phyloP scores from a whole-genome alignment of 1,140 invertebrate genomes.

The Argopecten irradians region DNA sequence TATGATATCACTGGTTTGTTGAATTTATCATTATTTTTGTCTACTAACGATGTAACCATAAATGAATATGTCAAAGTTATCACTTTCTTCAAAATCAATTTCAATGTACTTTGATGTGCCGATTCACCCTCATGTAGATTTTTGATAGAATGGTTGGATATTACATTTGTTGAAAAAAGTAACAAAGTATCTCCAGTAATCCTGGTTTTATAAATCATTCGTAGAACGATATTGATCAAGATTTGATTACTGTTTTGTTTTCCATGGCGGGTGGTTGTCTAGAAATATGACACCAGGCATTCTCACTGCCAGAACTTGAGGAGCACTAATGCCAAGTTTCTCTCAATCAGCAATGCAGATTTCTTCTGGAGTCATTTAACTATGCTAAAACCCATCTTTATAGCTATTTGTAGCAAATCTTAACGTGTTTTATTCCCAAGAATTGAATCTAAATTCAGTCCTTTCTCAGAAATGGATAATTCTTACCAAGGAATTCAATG shows the following conservation, averaged over 20 bases:
- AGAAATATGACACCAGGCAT: slow-evolving; percentile 7
- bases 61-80: too few relatives aligned
- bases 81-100: too few relatives aligned
- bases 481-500: neutral
- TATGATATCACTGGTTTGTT: too few relatives aligned
- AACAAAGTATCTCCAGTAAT: neutral
- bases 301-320: neutral
- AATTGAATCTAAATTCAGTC: neutral
- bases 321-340: neutral
- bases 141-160: too few relatives aligned
- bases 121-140: too few relatives aligned
- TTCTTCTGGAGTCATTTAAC: neutral
- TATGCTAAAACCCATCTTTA: neutral
- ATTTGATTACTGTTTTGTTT: neutral
- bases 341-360: neutral
- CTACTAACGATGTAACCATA: too few relatives aligned
- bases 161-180: neutral
- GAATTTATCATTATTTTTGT: too few relatives aligned
- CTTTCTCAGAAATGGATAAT: neutral
- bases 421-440: neutral
- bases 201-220: neutral
- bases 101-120: too few relatives aligned
- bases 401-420: neutral
- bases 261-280: neutral
- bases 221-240: neutral